phyloP scores from a whole-genome alignment of 2,113 vertebrate genomes.

The Atrichornis clamosus region DNA sequence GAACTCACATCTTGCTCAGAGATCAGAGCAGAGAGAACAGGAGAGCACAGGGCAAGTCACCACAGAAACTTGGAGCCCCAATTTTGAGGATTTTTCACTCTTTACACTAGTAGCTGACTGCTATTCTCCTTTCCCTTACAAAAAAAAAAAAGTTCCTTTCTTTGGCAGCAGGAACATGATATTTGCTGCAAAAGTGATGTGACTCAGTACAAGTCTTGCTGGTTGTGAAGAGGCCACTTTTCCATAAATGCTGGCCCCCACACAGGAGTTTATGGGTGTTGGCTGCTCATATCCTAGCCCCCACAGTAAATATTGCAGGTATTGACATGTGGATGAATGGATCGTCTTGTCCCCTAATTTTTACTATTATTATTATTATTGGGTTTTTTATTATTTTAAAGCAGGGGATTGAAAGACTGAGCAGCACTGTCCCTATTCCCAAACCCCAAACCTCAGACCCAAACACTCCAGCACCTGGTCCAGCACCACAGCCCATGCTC shows the following conservation, averaged over 20 bases:
- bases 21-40: background rate
- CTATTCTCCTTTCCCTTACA: background rate
- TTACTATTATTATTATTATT: background rate
- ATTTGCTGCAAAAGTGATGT: background rate
- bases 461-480: accelerated
- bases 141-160: background rate
- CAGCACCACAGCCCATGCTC: accelerated
- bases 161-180: background rate
- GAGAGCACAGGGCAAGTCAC: background rate
- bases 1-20: background rate
- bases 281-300: background rate
- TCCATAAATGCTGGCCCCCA: background rate
- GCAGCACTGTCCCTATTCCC: too few relatives aligned
- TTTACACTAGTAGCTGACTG: background rate
- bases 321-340: accelerated
- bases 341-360: background rate
- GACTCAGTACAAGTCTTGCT: background rate
- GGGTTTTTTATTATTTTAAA: background rate
- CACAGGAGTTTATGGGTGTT: background rate
- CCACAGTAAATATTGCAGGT: background rate
- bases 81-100: background rate
- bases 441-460: background rate
- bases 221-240: background rate
- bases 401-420: background rate
- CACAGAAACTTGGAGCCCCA: background rate